Percentiles rank a stretch among this genome's conserved stretches.
Conservation (phyloP, 2,888 invertebrate species). For the Cosmia trapezina region DNA sequence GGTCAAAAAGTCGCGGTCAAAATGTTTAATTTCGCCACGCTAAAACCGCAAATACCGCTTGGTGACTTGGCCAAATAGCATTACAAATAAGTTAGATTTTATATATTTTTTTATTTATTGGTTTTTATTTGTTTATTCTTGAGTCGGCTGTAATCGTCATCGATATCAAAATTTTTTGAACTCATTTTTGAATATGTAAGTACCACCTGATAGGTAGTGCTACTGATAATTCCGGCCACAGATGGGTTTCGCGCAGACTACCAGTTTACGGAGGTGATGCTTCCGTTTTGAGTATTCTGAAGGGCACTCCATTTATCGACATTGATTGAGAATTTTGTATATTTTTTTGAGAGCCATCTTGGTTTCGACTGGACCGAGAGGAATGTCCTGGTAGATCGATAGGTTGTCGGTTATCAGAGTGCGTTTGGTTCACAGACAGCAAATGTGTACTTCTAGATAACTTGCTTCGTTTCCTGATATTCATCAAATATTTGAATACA, state of each 20-base stretch:
- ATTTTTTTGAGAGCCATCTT: not conserved
- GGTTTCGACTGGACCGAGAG: not conserved
- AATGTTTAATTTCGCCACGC: no score
- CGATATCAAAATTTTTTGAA: no score
- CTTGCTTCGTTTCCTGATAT: conserved; percentile 3
- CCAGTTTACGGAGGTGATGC: not conserved
- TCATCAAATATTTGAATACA: conserved; percentile 47
- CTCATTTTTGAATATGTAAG: no score
- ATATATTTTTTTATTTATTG: no score
- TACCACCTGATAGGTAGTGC: no score
- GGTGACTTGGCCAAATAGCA: no score
- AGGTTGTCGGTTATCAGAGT: not conserved
- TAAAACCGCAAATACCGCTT: no score
- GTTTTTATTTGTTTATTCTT: no score
- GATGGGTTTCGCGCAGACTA: not conserved
- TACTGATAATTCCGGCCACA: no score
- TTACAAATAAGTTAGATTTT: no score
- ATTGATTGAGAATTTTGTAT: not conserved
- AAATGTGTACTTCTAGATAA: not conserved
- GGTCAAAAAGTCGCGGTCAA: no score
- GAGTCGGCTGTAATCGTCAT: no score
- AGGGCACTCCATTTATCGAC: not conserved
- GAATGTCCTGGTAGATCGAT: not conserved
- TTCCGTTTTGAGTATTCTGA: conserved; percentile 13
- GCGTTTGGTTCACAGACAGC: not conserved